A percentile compares a stretch with the other conserved stretches of the same genome.
These are phyloP conservation scores for Drosophila varians DNA, from an alignment of 1,140 invertebrate species.

Conservation along the genomic window DNA sequence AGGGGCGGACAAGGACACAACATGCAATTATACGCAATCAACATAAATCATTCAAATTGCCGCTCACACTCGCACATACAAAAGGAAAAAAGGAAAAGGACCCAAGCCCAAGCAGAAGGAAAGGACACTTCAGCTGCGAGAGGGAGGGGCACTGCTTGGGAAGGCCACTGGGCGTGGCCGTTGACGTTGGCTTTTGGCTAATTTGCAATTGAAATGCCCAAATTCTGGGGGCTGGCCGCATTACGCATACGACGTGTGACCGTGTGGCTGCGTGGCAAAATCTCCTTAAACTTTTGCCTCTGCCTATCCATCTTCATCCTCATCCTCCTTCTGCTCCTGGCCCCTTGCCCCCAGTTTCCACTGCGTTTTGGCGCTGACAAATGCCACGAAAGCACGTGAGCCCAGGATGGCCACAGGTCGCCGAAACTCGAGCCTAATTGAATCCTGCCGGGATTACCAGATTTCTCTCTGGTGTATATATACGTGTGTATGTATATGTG, in stretches of 20 bases:
- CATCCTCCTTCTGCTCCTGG: neutral
- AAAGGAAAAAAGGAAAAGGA: neutral
- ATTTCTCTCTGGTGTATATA: neutral
- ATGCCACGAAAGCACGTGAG: conserved; percentile 57
- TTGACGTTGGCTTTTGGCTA: conserved; percentile 45
- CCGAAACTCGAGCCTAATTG: neutral
- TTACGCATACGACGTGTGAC: conserved; percentile 61
- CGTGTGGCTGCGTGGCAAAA: conserved; percentile 34
- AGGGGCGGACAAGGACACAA: conserved; percentile 53
- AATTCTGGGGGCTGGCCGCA: conserved; percentile 57
- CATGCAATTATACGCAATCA: conserved; percentile 81
- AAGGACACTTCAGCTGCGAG: conserved; percentile 10
- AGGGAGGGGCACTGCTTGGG: no score
- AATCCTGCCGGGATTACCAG: neutral
- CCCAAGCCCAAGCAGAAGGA: neutral
- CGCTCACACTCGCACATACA: conserved; percentile 10
- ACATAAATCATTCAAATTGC: conserved; percentile 81
- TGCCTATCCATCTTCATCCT: conserved; percentile 20
- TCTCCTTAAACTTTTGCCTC: conserved; percentile 28
- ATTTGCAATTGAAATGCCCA: conserved; percentile 78
- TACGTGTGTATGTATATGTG: no score
- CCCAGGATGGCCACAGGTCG: conserved; percentile 6
- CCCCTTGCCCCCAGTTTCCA: neutral
- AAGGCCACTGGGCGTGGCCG: conserved; percentile 8
- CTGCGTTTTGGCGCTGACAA: conserved; percentile 35